Evolutionary conservation across 1,140 invertebrate species (phyloP), one percentile per base, ranked within the genome.

Genomic region (Danaus plexippus): DNA sequence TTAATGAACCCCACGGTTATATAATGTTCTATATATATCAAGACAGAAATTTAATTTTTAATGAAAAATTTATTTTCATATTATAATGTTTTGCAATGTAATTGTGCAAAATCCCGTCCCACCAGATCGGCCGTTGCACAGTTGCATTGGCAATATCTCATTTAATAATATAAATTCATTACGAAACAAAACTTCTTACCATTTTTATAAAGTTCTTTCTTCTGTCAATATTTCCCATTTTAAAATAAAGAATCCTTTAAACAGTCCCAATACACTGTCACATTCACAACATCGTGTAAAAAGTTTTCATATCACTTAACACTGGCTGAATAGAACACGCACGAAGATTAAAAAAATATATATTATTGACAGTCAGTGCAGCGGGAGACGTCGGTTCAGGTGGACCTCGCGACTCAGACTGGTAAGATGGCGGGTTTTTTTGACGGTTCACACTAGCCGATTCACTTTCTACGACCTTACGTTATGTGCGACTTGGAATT

Each of bases 391-490:
- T 81, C 70, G 56, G 69, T 52, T 74, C 74, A 73, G 73, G 73
- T 77, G 66, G 60, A 63, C 76, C 61, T 76, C 77, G 77, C 76
- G 70, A 77, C 73, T 76, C 70, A 76, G 78, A 86, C 83, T 86
- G 79, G 65, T 76, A 84, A 84, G 73, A 86, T 81, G 80, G 80
- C 75, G 75, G 64, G 60, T 77, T 81, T 83, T 85, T 86, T 84
- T 80, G 82, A 82, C 77, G 75, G 77, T 84, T 86, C 83, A 86
- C 83, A 83, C 80, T 71, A 83, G 80, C 70, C 82, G 73, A 83
- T 83, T 86, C 83, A 86, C 83, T 86, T 86, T 86, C 83, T 86
- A 86, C 83, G 83, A 83, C 83, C 80, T 84, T 83, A 84, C 73
- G 74, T 75, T 80, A 73, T 82, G 76, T 83, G 75, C 75, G 75